These are phyloP conservation scores for Magallana angulata DNA, from an alignment of 1,140 invertebrate genomes.

Conservation along the genomic window DNA sequence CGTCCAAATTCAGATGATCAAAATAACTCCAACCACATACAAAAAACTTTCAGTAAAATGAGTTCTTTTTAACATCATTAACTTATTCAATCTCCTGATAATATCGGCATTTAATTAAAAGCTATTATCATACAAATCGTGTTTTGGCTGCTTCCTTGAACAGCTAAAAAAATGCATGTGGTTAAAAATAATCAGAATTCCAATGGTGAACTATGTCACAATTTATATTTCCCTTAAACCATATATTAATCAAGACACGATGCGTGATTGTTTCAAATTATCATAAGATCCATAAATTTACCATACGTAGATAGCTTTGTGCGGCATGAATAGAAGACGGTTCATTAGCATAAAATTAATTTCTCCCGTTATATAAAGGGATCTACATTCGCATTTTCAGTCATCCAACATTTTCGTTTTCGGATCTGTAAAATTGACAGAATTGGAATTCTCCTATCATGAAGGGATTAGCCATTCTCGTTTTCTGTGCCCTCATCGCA, in stretches of 20 bases:
- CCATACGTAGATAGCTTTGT: neutral
- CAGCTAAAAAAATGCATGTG: conserved; percentile 33
- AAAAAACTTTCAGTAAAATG: no score
- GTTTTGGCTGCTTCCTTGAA: neutral
- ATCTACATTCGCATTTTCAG: neutral
- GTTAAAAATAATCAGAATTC: conserved; percentile 37
- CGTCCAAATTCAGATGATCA: no score
- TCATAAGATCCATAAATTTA: conserved; percentile 35
- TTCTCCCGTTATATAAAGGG: conserved; percentile 26
- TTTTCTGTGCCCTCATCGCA: conserved; percentile 18
- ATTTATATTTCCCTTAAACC: conserved; percentile 25
- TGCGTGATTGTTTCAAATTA: conserved; percentile 36
- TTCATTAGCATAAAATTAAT: conserved; percentile 30
- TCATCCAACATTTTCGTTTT: conserved; percentile 4
- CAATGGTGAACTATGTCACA: conserved; percentile 22
- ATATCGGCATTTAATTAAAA: neutral
- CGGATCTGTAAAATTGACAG: conserved; percentile 32
- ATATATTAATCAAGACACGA: conserved; percentile 34
- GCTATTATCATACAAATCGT: neutral
- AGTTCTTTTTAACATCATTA: neutral
- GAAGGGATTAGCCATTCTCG: conserved; percentile 32
- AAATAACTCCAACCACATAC: no score
- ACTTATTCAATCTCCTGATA: neutral
- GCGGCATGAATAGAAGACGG: conserved; percentile 10
- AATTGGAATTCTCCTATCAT: conserved; percentile 28